Evolutionary conservation across 2,888 invertebrate genomes (phyloP).

Genomic region (Spilosoma lubricipeda): DNA sequence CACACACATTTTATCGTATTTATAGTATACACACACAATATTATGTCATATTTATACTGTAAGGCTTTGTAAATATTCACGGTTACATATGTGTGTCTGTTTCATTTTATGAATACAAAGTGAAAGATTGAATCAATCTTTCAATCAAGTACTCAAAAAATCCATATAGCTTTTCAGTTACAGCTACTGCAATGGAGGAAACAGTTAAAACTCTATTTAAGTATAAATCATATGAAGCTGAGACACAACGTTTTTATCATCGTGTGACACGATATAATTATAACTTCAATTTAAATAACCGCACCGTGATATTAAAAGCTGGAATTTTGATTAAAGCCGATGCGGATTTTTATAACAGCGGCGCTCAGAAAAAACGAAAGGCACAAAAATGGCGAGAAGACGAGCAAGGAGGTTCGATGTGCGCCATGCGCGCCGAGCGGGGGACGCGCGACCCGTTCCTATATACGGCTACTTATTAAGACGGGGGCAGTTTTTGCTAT

Average conservation of each 20-base stretch:
- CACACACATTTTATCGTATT: slow-evolving; percentile 13
- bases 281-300: slow-evolving; percentile 74
- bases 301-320: slow-evolving; percentile 75
- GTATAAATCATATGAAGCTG: slow-evolving; percentile 56
- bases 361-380: slow-evolving; percentile 73
- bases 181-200: slow-evolving; percentile 15
- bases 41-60: background rate
- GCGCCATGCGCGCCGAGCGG: slow-evolving; percentile 43
- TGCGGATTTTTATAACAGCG: slow-evolving; percentile 79
- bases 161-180: background rate
- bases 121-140: background rate
- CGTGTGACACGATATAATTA: slow-evolving; percentile 75
- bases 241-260: slow-evolving; percentile 62
- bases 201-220: slow-evolving; percentile 52
- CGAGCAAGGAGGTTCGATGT: slow-evolving; percentile 57
- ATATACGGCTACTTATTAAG: slow-evolving; percentile 82
- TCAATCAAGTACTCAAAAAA: background rate
- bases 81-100: background rate
- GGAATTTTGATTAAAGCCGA: slow-evolving; percentile 83
- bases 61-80: background rate
- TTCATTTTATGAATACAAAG: background rate
- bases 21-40: background rate
- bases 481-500: slow-evolving; percentile 85
- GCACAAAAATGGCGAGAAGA: slow-evolving; percentile 79
- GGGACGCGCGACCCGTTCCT: slow-evolving; percentile 76